Conservation (phyloP, 1,140 invertebrate species). For the Drosophila athabasca region DNA sequence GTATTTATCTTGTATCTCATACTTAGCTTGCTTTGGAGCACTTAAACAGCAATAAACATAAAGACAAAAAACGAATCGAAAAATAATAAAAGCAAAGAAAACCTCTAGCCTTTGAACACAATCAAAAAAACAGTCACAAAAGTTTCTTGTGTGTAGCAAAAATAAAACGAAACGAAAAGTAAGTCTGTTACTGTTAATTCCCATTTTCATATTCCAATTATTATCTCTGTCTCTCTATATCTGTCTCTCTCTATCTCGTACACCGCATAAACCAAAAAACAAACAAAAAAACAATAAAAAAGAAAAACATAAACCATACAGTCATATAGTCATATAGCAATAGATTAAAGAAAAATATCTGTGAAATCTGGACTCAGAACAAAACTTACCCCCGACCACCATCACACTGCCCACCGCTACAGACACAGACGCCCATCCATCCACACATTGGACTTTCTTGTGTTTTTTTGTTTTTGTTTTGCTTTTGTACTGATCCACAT, state of each 20-base stretch:
- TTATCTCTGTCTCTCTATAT: conserved; percentile 4
- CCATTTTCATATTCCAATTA: conserved; percentile 41
- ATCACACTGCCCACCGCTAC: background rate
- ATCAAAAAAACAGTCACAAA: conserved; percentile 61
- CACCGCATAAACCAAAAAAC: conserved; percentile 7
- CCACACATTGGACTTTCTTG: conserved; percentile 34
- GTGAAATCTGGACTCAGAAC: too few relatives aligned
- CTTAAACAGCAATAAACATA: conserved; percentile 78
- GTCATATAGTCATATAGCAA: background rate
- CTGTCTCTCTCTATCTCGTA: conserved; percentile 7
- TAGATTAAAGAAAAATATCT: too few relatives aligned
- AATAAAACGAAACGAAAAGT: conserved; percentile 76
- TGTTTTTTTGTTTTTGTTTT: conserved; percentile 34
- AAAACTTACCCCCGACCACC: too few relatives aligned
- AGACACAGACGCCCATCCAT: background rate
- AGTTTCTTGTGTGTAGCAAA: conserved; percentile 28
- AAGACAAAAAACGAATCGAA: conserved; percentile 40
- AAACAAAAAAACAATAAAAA: too few relatives aligned
- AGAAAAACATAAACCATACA: background rate
- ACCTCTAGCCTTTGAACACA: conserved; percentile 50
- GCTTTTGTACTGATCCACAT: conserved; percentile 39
- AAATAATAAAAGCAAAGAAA: conserved; percentile 45
- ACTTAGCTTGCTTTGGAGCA: conserved; percentile 84
- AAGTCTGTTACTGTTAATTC: conserved; percentile 75
- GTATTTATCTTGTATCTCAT: conserved; percentile 83